These are phyloP conservation scores for Bombus haemorrhoidalis DNA, from an alignment of 1,140 invertebrate species.

Conservation along the genomic window DNA sequence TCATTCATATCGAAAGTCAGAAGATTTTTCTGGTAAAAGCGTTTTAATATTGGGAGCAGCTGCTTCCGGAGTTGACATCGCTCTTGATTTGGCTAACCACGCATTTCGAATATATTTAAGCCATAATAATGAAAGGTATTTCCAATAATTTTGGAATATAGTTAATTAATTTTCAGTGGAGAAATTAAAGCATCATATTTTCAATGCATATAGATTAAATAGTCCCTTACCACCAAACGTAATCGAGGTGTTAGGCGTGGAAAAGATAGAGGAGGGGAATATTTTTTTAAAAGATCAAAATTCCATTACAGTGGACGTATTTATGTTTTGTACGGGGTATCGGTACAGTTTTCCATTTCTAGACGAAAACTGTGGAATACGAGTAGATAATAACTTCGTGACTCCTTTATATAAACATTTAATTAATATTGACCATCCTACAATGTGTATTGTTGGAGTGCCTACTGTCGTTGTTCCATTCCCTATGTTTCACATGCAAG, in stretches of 20 bases:
- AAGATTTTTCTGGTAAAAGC: constrained; percentile 82
- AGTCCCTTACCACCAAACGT: constrained; percentile 64
- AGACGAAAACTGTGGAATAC: constrained; percentile 83
- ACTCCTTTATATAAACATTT: constrained; percentile 89
- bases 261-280: constrained; percentile 61
- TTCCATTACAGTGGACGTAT: constrained; percentile 56
- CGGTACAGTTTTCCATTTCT: constrained; percentile 87
- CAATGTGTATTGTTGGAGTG: constrained; percentile 89
- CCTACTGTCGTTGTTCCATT: constrained; percentile 86
- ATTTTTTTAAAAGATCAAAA: constrained; percentile 68
- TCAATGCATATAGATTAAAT: constrained; percentile 54
- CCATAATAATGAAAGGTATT: constrained; percentile 72
- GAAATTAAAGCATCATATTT: not conserved
- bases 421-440: constrained; percentile 88
- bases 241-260: constrained; percentile 68
- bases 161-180: not conserved
- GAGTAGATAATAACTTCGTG: constrained; percentile 85
- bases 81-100: constrained; percentile 82
- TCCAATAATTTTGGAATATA: constrained; percentile 12
- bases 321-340: constrained; percentile 84
- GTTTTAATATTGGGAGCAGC: constrained; percentile 87
- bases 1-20: constrained; percentile 86
- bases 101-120: constrained; percentile 82
- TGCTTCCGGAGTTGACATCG: constrained; percentile 88
- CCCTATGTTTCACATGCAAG: constrained; percentile 88